phyloP scores from a whole-genome alignment of 2,888 invertebrate genomes.

The Ferdinandea cuprea region DNA sequence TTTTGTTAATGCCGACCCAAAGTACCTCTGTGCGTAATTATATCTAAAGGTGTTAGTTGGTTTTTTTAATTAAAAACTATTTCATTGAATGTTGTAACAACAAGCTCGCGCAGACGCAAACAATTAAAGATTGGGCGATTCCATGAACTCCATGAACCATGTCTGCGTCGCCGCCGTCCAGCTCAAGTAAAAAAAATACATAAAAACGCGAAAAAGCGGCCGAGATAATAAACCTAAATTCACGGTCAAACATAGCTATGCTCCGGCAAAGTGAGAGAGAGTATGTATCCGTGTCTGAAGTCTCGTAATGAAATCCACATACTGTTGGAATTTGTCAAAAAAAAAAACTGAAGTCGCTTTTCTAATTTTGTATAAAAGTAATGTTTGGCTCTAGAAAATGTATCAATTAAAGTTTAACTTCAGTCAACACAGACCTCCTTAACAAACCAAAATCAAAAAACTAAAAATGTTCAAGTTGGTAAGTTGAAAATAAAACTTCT shows the following conservation, averaged over 20 bases:
- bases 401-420: conserved; percentile 46
- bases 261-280: not conserved
- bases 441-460: conserved; percentile 48
- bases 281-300: conserved; percentile 9
- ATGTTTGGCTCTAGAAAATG: not conserved
- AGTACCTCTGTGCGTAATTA: conserved; percentile 4
- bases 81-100: conserved; percentile 28
- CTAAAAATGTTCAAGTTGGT: conserved; percentile 81
- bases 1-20: not conserved
- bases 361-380: conserved; percentile 45
- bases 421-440: conserved; percentile 80
- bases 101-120: not conserved
- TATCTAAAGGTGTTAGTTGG: not conserved
- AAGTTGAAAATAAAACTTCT: conserved; percentile 49
- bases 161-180: conserved; percentile 10
- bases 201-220: conserved; percentile 34
- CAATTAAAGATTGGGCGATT: conserved; percentile 3
- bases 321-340: conserved; percentile 1
- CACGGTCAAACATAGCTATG: conserved; percentile 45
- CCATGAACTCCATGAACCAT: conserved; percentile 55
- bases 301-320: conserved; percentile 3
- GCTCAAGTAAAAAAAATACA: not conserved
- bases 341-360: conserved; percentile 5
- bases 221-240: conserved; percentile 55
- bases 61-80: conserved; percentile 29